Evolutionary conservation across 2,888 invertebrate genomes (phyloP), one percentile per base, ranked within the genome.

Genomic region (Meandrusa payeni): DNA sequence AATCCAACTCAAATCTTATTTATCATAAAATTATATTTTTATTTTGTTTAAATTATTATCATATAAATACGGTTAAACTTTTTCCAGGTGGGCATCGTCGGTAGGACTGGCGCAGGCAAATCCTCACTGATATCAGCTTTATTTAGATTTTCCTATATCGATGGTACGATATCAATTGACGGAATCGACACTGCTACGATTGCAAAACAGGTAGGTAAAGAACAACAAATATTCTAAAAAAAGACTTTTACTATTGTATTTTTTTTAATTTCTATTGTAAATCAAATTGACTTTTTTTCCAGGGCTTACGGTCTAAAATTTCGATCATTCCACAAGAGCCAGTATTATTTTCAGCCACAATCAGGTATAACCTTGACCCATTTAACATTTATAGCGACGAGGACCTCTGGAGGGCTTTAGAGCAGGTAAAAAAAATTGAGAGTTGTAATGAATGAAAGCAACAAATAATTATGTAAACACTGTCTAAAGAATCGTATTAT

Each of bases 281-380:
- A n/a, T n/a, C n/a, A n/a, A n/a, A n/a, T n/a, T 22, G 27, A 15
- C 29, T 91, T 22, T 9, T n/a, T 29, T 74, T 91, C 6, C 87
- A 91, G 75, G 82, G 87, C 7, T 71, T 93, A 15, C 77, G 92
- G 34, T 89, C 89, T 2, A 90, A 90, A 65, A 89, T 92, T 40
- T 91, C 91, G 32, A 91, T 92, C 43, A 92, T 92, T 42, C 91
- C 92, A 1, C 92, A 97, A 89, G 96, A 96, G 64, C 96, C 97
- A 0, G 92, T 96, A 1, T 0, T 74, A 13, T 53, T 55, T 29
- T 79, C 78, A 5, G 80, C 64, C 74, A 93, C 92, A 6, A 81
- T 94, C 46, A 78, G 93, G 56, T 90, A 91, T 64, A 95, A 95
- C 72, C 80, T 95, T 54, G 94, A 95, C 78, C 94, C 94, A 0